Evolutionary conservation across 1,140 invertebrate genomes (phyloP).

Genomic region (Cherax destructor): DNA sequence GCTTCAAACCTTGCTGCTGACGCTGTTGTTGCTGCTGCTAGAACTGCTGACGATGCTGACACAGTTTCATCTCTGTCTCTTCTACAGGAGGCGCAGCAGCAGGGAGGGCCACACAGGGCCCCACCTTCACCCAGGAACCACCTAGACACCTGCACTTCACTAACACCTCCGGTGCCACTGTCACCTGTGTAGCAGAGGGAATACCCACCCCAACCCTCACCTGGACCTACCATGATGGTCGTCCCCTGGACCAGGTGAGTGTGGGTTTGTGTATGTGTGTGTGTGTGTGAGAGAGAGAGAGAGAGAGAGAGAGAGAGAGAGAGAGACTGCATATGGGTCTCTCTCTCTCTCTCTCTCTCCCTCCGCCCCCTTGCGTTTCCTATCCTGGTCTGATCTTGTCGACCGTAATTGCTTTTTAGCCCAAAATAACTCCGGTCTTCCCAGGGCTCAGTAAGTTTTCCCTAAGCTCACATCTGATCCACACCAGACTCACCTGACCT

Average conservation of each 20-base stretch:
- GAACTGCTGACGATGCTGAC: no score
- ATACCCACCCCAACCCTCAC: constrained; percentile 76
- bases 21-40: no score
- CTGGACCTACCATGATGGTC: constrained; percentile 75
- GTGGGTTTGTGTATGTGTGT: no score
- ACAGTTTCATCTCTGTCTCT: not conserved
- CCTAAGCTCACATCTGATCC: no score
- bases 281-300: no score
- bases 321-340: no score
- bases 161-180: constrained; percentile 77
- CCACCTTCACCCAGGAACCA: constrained; percentile 36
- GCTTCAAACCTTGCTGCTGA: no score
- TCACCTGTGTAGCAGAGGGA: constrained; percentile 86
- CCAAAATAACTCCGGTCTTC: not conserved
- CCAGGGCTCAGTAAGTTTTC: no score
- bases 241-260: constrained; percentile 42
- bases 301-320: no score
- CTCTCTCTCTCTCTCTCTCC: not conserved
- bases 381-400: not conserved
- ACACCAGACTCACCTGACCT: no score
- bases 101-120: constrained; percentile 13
- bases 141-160: constrained; percentile 53
- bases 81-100: not conserved
- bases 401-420: not conserved
- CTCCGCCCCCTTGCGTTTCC: not conserved